These are phyloP conservation scores for Eurypyga helias DNA, from an alignment of 2,113 vertebrate genomes.

Conservation along the genomic window DNA sequence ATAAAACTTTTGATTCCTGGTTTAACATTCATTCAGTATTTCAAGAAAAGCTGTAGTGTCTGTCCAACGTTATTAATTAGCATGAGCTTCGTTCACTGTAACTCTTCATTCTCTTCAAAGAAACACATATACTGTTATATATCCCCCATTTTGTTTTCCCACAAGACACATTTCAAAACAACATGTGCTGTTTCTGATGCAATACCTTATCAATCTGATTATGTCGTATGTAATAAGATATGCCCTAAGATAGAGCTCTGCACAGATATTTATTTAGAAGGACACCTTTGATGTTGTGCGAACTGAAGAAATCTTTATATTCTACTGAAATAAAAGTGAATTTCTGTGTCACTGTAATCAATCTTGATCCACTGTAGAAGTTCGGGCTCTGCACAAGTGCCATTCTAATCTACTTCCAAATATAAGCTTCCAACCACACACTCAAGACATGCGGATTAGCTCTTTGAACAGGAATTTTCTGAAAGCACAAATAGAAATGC, in stretches of 20 bases:
- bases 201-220: slow-evolving; percentile 58
- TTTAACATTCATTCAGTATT: slow-evolving; percentile 59
- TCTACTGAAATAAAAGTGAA: slow-evolving; percentile 61
- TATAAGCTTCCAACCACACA: background rate
- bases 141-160: slow-evolving; percentile 26
- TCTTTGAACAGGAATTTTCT: slow-evolving; percentile 41
- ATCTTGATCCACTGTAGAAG: slow-evolving; percentile 22
- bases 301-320: slow-evolving; percentile 52
- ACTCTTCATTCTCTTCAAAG: slow-evolving; percentile 32
- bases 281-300: slow-evolving; percentile 61
- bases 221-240: slow-evolving; percentile 56
- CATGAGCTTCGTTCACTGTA: slow-evolving; percentile 16
- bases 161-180: slow-evolving; percentile 67
- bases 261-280: slow-evolving; percentile 66
- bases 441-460: background rate
- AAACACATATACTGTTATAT: slow-evolving; percentile 4
- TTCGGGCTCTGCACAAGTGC: background rate
- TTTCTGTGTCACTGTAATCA: slow-evolving; percentile 47
- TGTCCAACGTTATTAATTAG: slow-evolving; percentile 63
- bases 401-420: slow-evolving; percentile 15
- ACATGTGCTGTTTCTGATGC: slow-evolving; percentile 30
- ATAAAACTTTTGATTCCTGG: slow-evolving; percentile 54
- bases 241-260: slow-evolving; percentile 21
- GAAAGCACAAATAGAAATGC: background rate
- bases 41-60: slow-evolving; percentile 25